Percentiles rank a stretch among this genome's conserved stretches.
Evolutionary conservation across 2,888 invertebrate genomes (phyloP).

Genomic region (Drosophila histrio): DNA sequence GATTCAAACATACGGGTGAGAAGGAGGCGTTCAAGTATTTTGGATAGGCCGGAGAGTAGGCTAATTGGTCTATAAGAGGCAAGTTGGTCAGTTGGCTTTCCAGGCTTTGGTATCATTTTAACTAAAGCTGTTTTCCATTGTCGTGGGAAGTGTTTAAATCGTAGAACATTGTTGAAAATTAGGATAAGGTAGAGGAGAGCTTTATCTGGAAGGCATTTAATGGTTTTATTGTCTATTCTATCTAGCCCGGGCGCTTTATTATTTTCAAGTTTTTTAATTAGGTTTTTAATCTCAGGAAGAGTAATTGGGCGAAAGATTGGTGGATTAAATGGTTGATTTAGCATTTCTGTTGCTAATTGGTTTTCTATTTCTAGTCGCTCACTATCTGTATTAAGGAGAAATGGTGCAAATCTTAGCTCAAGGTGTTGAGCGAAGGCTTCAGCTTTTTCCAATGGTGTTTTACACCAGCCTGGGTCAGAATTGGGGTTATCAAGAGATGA

Average conservation of each 20-base stretch:
- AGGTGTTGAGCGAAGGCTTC: not conserved
- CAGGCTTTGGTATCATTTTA: constrained; percentile 1
- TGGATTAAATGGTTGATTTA: not conserved
- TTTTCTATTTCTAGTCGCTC: not conserved
- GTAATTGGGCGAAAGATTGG: not conserved
- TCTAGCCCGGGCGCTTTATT: not conserved
- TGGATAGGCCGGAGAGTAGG: constrained; percentile 1
- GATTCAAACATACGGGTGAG: not conserved
- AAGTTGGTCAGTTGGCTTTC: not conserved
- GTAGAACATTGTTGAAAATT: not conserved
- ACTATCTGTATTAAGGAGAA: not conserved
- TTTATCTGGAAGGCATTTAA: not conserved
- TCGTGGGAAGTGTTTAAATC: not conserved
- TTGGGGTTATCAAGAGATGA: not conserved
- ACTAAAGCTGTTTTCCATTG: constrained; percentile 1
- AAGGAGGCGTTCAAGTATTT: not conserved
- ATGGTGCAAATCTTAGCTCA: not conserved
- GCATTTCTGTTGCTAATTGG: not conserved
- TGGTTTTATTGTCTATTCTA: not conserved
- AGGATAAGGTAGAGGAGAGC: not conserved
- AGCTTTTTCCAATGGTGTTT: not conserved
- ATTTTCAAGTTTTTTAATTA: not conserved
- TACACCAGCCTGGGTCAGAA: not conserved
- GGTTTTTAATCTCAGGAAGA: not conserved
- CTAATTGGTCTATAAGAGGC: constrained; percentile 10